These are phyloP conservation scores for Taxidea taxus DNA, from an alignment of 2,113 vertebrate species.

Conservation along the genomic window DNA sequence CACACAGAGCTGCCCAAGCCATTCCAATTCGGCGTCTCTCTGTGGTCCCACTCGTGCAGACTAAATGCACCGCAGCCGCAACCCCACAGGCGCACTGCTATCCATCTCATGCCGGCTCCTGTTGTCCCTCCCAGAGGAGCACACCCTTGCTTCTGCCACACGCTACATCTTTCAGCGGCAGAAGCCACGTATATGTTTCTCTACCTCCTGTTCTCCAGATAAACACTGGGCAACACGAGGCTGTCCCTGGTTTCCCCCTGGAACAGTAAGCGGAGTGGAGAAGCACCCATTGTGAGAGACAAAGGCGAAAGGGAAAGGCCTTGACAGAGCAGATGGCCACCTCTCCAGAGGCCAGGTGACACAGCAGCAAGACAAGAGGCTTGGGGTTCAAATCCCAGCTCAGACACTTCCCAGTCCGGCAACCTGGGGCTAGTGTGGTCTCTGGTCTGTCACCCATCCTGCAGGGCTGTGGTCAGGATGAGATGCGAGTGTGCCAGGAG, in stretches of 20 bases:
- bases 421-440: background rate
- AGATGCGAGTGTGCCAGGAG: background rate
- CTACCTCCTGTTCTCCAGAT: background rate
- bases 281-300: background rate
- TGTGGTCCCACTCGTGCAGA: rapidly evolving
- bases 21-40: rapidly evolving
- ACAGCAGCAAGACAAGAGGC: background rate
- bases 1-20: background rate
- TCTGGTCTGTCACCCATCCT: background rate
- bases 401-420: background rate
- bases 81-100: no score
- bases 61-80: background rate
- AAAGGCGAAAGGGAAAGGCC: background rate
- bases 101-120: background rate
- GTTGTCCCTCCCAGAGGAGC: rapidly evolving
- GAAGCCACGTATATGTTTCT: background rate
- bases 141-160: rapidly evolving
- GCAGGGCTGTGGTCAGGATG: background rate
- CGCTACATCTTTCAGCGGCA: background rate
- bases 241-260: background rate
- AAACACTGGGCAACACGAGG: background rate
- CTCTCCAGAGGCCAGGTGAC: background rate
- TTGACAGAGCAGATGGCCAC: background rate
- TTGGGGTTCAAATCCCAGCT: background rate
- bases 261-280: no score